Conservation (phyloP, 2,797 vertebrate species). For the Taeniopygia guttata region DNA sequence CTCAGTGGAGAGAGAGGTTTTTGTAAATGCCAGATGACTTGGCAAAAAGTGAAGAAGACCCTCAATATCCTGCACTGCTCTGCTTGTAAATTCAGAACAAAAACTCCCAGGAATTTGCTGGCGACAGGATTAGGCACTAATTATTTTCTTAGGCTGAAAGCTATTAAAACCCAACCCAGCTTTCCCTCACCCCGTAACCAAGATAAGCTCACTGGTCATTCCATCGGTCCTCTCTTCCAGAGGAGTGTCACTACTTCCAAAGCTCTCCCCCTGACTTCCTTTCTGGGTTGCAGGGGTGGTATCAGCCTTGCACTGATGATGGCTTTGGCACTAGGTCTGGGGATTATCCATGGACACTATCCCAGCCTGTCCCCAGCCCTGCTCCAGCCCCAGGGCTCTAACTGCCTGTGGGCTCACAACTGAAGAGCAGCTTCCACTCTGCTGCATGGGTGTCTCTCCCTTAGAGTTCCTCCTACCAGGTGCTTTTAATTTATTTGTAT, state of each 20-base stretch:
- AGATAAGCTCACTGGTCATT: not conserved
- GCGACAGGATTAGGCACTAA: not conserved
- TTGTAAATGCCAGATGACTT: conserved; percentile 30
- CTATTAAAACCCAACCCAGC: not conserved
- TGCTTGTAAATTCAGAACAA: not conserved
- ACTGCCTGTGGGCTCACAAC: not conserved
- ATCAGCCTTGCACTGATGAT: not conserved
- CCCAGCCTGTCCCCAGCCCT: not conserved
- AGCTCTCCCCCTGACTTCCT: not conserved
- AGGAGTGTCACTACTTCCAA: not conserved
- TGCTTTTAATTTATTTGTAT: conserved; percentile 64
- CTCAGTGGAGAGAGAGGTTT: not conserved
- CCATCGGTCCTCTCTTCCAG: not conserved
- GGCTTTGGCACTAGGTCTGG: not conserved
- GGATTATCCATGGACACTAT: not conserved
- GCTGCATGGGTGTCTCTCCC: not conserved
- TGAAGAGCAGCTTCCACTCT: not conserved
- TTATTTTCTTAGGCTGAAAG: not conserved
- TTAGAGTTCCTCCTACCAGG: not conserved
- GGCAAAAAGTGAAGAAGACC: conserved; percentile 23
- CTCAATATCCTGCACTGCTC: not conserved
- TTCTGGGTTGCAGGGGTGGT: not conserved
- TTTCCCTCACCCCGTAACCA: not conserved
- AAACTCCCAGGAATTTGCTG: not conserved
- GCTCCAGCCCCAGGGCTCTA: not conserved